Conservation (phyloP, 1,140 invertebrate species). For the Pogonomyrmex californicus region DNA sequence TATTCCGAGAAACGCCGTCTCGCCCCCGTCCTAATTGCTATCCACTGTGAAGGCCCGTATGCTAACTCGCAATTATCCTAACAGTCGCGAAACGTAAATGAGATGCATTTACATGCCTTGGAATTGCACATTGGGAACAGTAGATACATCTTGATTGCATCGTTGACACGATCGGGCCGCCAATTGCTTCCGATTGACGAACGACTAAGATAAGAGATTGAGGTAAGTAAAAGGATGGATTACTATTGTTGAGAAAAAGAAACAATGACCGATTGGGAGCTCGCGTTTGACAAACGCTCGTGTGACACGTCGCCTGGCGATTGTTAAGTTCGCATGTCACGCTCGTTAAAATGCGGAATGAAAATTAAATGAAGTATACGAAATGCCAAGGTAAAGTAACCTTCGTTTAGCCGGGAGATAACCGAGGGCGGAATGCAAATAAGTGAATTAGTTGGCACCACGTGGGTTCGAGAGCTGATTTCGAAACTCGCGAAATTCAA, state of each 20-base stretch:
- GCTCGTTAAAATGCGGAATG: background rate
- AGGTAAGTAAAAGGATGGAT: constrained; percentile 36
- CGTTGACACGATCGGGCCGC: background rate
- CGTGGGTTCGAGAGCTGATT: background rate
- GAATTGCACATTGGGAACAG: constrained; percentile 2
- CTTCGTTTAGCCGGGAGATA: background rate
- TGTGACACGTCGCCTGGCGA: background rate
- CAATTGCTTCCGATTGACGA: background rate
- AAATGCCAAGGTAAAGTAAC: background rate
- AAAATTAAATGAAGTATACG: background rate
- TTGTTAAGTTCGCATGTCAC: background rate
- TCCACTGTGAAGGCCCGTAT: constrained; percentile 3
- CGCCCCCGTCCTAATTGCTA: constrained; percentile 15
- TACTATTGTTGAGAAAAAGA: background rate
- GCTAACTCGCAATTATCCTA: constrained; percentile 46
- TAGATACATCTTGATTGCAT: background rate
- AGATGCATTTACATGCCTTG: constrained; percentile 44
- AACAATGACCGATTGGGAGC: background rate
- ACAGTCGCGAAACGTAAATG: constrained; percentile 24
- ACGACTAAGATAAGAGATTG: background rate
- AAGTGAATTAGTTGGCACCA: constrained; percentile 18
- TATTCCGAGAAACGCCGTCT: background rate
- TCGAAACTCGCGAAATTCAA: constrained; percentile 19
- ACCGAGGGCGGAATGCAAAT: constrained; percentile 29
- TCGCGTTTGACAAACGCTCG: background rate